Base-by-base conservation (phyloP, 2,113 vertebrate genomes). In the Barnardius zonarius region DNA sequence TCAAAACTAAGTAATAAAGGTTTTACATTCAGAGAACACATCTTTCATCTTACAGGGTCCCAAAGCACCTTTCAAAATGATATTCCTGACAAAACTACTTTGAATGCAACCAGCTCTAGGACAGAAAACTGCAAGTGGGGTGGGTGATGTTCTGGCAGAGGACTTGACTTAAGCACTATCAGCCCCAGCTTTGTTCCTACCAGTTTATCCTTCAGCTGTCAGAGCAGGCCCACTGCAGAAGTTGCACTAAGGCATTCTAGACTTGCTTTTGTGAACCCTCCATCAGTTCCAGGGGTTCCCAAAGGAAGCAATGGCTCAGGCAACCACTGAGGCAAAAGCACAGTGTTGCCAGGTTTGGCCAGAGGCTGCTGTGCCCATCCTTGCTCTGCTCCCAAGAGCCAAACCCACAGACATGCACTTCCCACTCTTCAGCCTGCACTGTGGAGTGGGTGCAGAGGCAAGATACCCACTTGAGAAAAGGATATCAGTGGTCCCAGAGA, bases 11-110 rank as follows among this genome's bases (percentile, higher is more conserved):
- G 95, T 92, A 95, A 95, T 95, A 97, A 96, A 96, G 95, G 93
- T 96, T 93, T 97, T 96, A 96, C 94, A 96, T 97, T 97, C 93
- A 96, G 83, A 83, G 80, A 95, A 90, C 68, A 75, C 87, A 81
- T 72, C 91, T 97, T 97, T 97, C 95, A 97, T 97, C 95, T 96
- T 96, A 90, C 91, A 96, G 96, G 95, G 95, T 97, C 96, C 92
- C 93, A 95, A 92, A 96, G 94, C 96, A 96, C 95, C 96, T 97
- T 97, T 97, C 91, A 97, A 92, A 96, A 96, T 59, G 2, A 91
- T 80, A 95, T 96, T 95, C 91, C 88, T 95, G 93, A 96, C 92
- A 95, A 94, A 95, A 77, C 92, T 93, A 67, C 93, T 93, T 95
- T 96, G 83, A 96, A 96, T 92, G 88, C 74, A 85, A 82, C 67